Evolutionary conservation across 37 sponge, comb jelly and placozoan genomes (phyloP), one percentile per base, ranked within the genome.

Genomic region (Ianthella basta): DNA sequence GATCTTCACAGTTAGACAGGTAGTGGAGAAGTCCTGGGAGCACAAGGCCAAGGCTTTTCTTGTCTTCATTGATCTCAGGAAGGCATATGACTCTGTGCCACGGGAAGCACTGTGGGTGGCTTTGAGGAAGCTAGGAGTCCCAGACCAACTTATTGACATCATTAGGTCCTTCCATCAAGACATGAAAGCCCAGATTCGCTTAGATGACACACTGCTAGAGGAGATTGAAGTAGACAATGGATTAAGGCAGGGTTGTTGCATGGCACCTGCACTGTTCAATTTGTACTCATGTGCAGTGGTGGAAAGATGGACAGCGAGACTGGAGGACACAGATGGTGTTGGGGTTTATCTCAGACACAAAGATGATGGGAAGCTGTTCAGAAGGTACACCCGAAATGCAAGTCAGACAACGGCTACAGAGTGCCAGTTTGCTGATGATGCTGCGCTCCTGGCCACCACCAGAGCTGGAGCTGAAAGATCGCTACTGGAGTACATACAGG

Each of bases 371-470:
- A 83, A 66, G 83, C 70, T 69, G 67, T 67, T 66, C 10, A 38
- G 83, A 21, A 60, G 57, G 34, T 14, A 60, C 59, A 34, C 83
- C 15, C 15, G 15, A 15, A 18, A n/a, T 27, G 15, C 30, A 24
- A 66, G 20, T 24, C 21, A n/a, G 57, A 40, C 18, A 10, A 25
- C 4, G 25, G 50, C 77, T 4, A 29, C 79, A 16, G 61, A 75
- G 86, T 77, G 33, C 4, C 79, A 77, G 44, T 85, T 85, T 85
- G 86, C 55, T 59, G 86, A 77, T 85, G 86, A 59, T 77, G 80
- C 55, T 21, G 80, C 80, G 19, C 23, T 41, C 18, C 15, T 40
- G 20, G 18, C 25, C 80, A 33, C 78, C 5, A 37, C 50, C 25
- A 57, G 13, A 66, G 23, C 68, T 25, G 23, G 68, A 23, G 25